Evolutionary conservation across 2,797 vertebrate genomes (phyloP).

Genomic region (Chelmon rostratus): DNA sequence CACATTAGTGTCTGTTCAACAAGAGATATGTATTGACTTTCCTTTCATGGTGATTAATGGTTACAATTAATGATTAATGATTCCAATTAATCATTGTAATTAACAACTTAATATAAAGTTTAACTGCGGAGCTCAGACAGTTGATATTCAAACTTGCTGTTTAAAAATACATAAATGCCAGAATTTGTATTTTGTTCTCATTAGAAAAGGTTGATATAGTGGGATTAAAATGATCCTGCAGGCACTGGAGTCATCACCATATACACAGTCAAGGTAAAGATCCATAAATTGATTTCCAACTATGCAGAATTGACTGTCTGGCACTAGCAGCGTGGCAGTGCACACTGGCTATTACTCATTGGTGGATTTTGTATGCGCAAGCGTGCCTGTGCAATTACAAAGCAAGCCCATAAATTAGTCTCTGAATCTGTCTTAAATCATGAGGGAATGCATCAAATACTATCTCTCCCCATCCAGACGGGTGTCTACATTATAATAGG

Average conservation of each 20-base stretch:
- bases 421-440: constrained; percentile 76
- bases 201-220: constrained; percentile 51
- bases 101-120: constrained; percentile 57
- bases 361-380: constrained; percentile 62
- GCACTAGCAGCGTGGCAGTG: constrained; percentile 40
- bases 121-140: constrained; percentile 40
- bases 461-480: constrained; percentile 52
- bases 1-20: constrained; percentile 35
- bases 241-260: constrained; percentile 38
- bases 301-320: constrained; percentile 70
- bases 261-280: constrained; percentile 60
- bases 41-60: constrained; percentile 59
- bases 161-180: constrained; percentile 57
- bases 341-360: constrained; percentile 67
- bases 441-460: constrained; percentile 68
- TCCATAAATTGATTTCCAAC: constrained; percentile 73
- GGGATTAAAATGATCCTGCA: constrained; percentile 43
- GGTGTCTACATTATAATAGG: constrained; percentile 52
- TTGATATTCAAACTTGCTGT: constrained; percentile 52
- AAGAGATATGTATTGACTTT: constrained; percentile 52
- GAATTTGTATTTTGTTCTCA: constrained; percentile 58
- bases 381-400: constrained; percentile 72
- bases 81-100: constrained; percentile 65
- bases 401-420: constrained; percentile 75
- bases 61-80: constrained; percentile 58